A percentile compares a stretch with the other conserved stretches of the same genome.
phyloP scores from a whole-genome alignment of 1,140 invertebrate species.

The Lerema accius region DNA sequence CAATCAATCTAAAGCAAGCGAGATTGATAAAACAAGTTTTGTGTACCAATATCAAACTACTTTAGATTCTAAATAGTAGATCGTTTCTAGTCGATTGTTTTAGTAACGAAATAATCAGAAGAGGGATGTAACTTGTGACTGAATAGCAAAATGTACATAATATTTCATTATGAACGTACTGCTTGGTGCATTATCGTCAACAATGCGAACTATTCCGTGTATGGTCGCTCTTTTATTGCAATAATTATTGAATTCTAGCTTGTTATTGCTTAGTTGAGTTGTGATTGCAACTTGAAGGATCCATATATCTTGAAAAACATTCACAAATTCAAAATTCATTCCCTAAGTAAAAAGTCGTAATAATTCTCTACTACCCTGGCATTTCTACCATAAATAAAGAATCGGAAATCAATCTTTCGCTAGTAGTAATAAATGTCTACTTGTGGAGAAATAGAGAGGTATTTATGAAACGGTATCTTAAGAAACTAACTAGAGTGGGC shows the following conservation, averaged over 20 bases:
- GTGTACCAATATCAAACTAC: too few relatives aligned
- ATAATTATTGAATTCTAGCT: slow-evolving; percentile 19
- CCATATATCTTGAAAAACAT: not conserved
- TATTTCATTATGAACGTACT: not conserved
- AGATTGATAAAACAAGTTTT: too few relatives aligned
- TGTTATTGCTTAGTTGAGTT: slow-evolving; percentile 21
- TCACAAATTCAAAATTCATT: too few relatives aligned
- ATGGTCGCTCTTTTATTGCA: slow-evolving; percentile 19
- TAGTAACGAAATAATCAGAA: too few relatives aligned
- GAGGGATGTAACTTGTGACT: too few relatives aligned
- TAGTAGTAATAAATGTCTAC: slow-evolving; percentile 18
- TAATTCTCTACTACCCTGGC: not conserved
- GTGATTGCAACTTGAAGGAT: slow-evolving; percentile 19
- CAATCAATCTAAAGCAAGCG: too few relatives aligned
- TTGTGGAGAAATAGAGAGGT: not conserved
- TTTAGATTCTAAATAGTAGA: too few relatives aligned
- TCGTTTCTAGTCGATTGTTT: too few relatives aligned
- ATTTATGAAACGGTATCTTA: not conserved
- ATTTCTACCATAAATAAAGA: slow-evolving; percentile 8
- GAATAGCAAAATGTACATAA: too few relatives aligned
- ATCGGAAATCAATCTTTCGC: slow-evolving; percentile 19
- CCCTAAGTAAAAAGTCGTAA: too few relatives aligned
- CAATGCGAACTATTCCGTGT: too few relatives aligned
- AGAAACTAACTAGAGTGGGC: not conserved
- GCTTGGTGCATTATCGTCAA: too few relatives aligned